These are phyloP conservation scores for Pristionchus arcanus DNA, from an alignment of 2,888 invertebrate species.

Conservation along the genomic window DNA sequence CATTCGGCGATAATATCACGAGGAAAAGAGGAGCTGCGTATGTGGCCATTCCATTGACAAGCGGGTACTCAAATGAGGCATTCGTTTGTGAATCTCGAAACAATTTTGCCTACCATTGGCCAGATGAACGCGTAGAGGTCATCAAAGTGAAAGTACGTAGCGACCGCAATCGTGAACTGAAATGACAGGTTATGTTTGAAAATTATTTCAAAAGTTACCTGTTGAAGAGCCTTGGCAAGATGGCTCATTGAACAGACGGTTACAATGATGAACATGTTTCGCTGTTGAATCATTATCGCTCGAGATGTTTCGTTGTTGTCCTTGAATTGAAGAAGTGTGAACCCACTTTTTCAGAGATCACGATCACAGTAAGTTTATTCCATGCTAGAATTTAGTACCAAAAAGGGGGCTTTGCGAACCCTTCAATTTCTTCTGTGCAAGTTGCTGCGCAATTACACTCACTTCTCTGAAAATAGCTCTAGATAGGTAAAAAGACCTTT, in stretches of 20 bases:
- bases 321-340: not conserved
- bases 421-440: not conserved
- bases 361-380: not conserved
- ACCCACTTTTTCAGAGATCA: not conserved
- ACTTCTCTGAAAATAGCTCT: not conserved
- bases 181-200: not conserved
- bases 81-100: not conserved
- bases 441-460: not conserved
- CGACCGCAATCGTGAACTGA: not conserved
- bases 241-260: not conserved
- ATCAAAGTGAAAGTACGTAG: not conserved
- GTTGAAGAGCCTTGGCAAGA: not conserved
- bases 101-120: not conserved
- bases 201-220: not conserved
- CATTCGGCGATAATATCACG: not conserved
- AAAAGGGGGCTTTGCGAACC: not conserved
- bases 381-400: too few relatives aligned
- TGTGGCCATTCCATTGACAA: not conserved
- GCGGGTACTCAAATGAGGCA: not conserved
- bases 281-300: not conserved
- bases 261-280: constrained; percentile 21
- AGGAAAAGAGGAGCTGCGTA: not conserved
- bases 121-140: not conserved
- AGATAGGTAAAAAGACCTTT: not conserved
- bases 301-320: not conserved